Evolutionary conservation across 1,140 invertebrate species (phyloP).

Genomic region (Drosophila rhopaloa): DNA sequence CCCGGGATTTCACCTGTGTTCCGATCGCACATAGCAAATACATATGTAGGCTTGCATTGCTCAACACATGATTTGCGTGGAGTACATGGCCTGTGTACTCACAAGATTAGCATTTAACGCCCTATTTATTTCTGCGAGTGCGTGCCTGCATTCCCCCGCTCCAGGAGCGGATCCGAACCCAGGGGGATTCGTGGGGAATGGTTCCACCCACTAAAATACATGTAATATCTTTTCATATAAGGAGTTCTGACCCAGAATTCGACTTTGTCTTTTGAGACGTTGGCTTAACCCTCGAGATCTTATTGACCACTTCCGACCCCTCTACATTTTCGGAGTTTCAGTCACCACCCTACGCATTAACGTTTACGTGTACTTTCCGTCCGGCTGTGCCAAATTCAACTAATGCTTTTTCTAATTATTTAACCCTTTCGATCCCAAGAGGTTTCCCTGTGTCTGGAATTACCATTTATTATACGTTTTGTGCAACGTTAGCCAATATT

Average conservation of each 20-base stretch:
- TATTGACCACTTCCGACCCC: conserved; percentile 5
- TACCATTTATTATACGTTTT: no score
- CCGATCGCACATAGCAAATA: conserved; percentile 3
- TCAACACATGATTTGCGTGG: conserved; percentile 42
- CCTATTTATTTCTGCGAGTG: conserved; percentile 8
- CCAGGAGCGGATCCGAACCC: conserved; percentile 1
- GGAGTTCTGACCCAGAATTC: not conserved
- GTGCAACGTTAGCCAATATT: no score
- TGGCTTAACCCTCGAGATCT: not conserved
- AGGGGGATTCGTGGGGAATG: not conserved
- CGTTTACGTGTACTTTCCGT: conserved; percentile 10
- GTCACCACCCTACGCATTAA: not conserved
- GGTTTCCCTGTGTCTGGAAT: no score
- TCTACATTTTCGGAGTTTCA: not conserved
- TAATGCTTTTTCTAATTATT: no score
- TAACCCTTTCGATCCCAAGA: no score
- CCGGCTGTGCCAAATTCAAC: not conserved
- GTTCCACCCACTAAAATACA: no score
- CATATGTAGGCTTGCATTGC: conserved; percentile 12
- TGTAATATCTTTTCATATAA: no score
- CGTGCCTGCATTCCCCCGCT: conserved; percentile 6
- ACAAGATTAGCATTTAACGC: conserved; percentile 18
- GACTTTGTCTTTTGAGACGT: not conserved
- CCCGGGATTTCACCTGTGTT: conserved; percentile 17
- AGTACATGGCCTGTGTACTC: conserved; percentile 4